These are phyloP conservation scores for Labeo rohita DNA, from an alignment of 2,113 vertebrate species.

Conservation along the genomic window DNA sequence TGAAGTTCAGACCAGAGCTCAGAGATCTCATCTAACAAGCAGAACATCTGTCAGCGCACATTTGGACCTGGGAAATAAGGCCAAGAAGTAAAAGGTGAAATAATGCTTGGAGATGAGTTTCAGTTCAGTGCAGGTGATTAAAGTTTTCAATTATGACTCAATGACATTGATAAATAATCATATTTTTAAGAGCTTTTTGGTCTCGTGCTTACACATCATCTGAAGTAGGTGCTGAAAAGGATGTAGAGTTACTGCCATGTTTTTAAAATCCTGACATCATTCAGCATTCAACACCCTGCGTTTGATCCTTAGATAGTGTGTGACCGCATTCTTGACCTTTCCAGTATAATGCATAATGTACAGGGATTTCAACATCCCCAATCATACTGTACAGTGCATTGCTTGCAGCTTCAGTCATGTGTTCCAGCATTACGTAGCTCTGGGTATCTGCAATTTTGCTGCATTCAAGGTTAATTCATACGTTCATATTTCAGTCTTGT, in stretches of 20 bases:
- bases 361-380: slow-evolving; percentile 4
- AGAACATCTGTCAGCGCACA: slow-evolving; percentile 31
- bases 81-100: slow-evolving; percentile 33
- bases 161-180: slow-evolving; percentile 54
- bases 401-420: background rate
- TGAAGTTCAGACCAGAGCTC: slow-evolving; percentile 46
- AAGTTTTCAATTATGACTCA: slow-evolving; percentile 52
- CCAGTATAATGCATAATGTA: background rate
- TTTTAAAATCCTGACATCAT: background rate
- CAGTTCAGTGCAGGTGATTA: slow-evolving; percentile 22
- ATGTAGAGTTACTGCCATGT: background rate
- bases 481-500: slow-evolving; percentile 54
- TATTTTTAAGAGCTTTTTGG: slow-evolving; percentile 43
- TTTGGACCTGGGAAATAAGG: background rate
- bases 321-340: slow-evolving; percentile 33
- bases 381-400: background rate
- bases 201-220: slow-evolving; percentile 63
- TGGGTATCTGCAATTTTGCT: slow-evolving; percentile 56
- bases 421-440: background rate
- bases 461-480: slow-evolving; percentile 68
- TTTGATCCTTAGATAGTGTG: slow-evolving; percentile 15
- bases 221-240: slow-evolving; percentile 62
- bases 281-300: background rate
- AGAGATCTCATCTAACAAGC: slow-evolving; percentile 49
- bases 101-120: slow-evolving; percentile 40